Conservation (phyloP, 2,113 vertebrate species). For the Pseudorhombus dupliciocellatus region DNA sequence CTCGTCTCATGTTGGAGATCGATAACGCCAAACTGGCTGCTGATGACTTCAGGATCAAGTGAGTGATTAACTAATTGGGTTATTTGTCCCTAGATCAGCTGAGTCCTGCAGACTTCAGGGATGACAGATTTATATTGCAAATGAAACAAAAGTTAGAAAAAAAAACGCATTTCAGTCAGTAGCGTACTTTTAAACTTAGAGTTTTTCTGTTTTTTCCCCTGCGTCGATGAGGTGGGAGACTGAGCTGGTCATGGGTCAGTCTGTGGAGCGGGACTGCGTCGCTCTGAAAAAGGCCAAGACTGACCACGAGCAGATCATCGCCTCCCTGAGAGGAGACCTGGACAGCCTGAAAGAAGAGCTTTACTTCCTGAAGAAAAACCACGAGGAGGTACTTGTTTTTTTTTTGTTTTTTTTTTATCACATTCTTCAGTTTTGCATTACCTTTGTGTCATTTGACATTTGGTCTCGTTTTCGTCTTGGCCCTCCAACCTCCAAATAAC, state of each 20-base stretch:
- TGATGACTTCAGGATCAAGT: slow-evolving; percentile 87
- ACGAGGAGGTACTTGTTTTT: slow-evolving; percentile 85
- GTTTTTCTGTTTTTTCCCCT: neutral
- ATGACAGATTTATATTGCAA: too few species aligned
- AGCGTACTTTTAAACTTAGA: neutral
- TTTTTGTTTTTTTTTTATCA: neutral
- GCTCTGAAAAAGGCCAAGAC: slow-evolving; percentile 87
- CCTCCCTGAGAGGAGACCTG: slow-evolving; percentile 87
- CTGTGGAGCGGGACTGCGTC: slow-evolving; percentile 89
- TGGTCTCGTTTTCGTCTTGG: slow-evolving; percentile 46
- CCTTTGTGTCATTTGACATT: slow-evolving; percentile 22
- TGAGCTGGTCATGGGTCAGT: slow-evolving; percentile 86
- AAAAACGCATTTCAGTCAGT: too few species aligned
- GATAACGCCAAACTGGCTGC: slow-evolving; percentile 87
- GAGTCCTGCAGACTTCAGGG: neutral
- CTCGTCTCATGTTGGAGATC: slow-evolving; percentile 84
- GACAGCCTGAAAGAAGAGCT: slow-evolving; percentile 91
- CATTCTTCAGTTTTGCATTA: neutral
- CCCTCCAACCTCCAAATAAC: slow-evolving; percentile 28
- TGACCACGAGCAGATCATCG: slow-evolving; percentile 86
- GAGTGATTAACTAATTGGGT: slow-evolving; percentile 48
- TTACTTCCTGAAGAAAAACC: slow-evolving; percentile 90
- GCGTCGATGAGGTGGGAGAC: slow-evolving; percentile 83
- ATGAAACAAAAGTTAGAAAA: too few species aligned
- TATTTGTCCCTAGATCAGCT: neutral